These are phyloP conservation scores for Caenorhabditis macrosperma DNA, from an alignment of 2,888 invertebrate genomes.

Conservation along the genomic window DNA sequence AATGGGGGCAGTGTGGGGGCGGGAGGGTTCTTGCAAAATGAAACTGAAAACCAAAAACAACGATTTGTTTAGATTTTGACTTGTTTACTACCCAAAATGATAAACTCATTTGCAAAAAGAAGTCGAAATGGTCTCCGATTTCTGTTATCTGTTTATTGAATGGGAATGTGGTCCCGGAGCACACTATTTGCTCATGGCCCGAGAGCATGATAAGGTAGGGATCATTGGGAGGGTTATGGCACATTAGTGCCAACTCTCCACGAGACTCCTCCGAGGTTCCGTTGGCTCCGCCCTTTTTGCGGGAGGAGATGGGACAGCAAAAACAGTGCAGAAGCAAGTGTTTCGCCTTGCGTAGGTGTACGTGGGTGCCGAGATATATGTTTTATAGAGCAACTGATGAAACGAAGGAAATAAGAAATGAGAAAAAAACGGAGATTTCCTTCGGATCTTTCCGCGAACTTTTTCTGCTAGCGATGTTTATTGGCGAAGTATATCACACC, in stretches of 20 bases:
- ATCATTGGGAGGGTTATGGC: conserved; percentile 32
- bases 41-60: conserved; percentile 1
- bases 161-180: conserved; percentile 1
- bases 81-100: neutral
- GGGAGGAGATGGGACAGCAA: conserved; percentile 4
- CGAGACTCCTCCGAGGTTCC: neutral
- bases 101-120: conserved; percentile 10
- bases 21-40: neutral
- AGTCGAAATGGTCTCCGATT: conserved; percentile 26
- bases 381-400: conserved; percentile 6
- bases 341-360: conserved; percentile 5
- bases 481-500: neutral
- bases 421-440: neutral
- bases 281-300: conserved; percentile 30
- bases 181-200: conserved; percentile 16
- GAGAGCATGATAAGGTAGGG: conserved; percentile 27
- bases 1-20: neutral
- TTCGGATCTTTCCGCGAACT: neutral
- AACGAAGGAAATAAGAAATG: neutral
- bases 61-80: conserved; percentile 20
- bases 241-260: conserved; percentile 15
- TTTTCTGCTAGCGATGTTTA: neutral
- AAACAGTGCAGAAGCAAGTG: conserved; percentile 14
- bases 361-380: conserved; percentile 35
- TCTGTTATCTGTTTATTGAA: conserved; percentile 36